A percentile compares a stretch with the other conserved stretches of the same genome.
Evolutionary conservation across 2,113 vertebrate genomes (phyloP).

Genomic region (Channa maculata): DNA sequence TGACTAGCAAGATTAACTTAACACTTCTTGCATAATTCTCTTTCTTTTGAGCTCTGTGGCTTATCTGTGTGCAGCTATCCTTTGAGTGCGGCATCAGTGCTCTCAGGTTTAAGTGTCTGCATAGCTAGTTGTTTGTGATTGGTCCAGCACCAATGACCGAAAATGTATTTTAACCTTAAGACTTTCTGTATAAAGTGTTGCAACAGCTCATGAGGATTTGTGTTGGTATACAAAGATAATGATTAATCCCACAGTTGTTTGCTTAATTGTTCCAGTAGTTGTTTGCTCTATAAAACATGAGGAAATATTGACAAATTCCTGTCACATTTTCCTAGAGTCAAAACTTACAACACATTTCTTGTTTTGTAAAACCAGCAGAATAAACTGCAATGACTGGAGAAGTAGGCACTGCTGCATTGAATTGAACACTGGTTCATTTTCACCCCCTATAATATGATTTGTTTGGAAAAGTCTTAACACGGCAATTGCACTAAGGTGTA

Average conservation of each 20-base stretch:
- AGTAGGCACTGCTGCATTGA: too few species aligned
- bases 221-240: too few species aligned
- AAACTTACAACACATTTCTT: not conserved
- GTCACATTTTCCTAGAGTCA: too few species aligned
- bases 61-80: not conserved
- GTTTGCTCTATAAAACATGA: not conserved
- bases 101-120: not conserved
- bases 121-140: not conserved
- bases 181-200: too few species aligned
- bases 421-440: too few species aligned
- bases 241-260: not conserved
- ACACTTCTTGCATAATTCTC: not conserved
- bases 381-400: too few species aligned
- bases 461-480: too few species aligned
- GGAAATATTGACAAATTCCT: not conserved
- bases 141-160: not conserved
- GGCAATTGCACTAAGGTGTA: too few species aligned
- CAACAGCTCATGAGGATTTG: too few species aligned
- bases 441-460: too few species aligned
- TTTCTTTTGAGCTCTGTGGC: not conserved
- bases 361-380: not conserved
- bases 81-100: not conserved
- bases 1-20: conserved; percentile 11
- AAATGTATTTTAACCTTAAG: not conserved
- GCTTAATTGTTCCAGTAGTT: not conserved